Evolutionary conservation across 2,797 vertebrate genomes (phyloP), one percentile per base, ranked within the genome.

Genomic region (Menidia menidia): DNA sequence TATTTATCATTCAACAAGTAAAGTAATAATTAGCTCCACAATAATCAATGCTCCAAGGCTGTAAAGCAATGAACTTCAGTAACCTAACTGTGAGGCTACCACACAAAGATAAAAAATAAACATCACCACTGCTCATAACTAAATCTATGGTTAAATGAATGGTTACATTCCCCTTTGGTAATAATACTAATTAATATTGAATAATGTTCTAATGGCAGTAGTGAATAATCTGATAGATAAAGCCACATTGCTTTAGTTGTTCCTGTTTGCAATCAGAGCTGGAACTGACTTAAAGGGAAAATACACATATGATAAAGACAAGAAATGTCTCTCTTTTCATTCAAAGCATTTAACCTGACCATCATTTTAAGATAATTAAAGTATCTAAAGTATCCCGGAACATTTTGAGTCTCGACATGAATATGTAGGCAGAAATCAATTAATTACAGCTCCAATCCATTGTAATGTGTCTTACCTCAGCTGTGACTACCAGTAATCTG

Each of bases 401-500:
- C 2, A 14, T 42, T 62, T 35, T 32, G 1, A 48, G 47, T 60
- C 18, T 35, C 63, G 44, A 84, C 52, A 60, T 43, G 11, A 19
- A 15, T 59, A 19, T 75, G 30, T 61, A 73, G 8, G 7, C 33
- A 74, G 51, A 68, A 77, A 77, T 71, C 39, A 78, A 60, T 67
- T 31, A 53, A 66, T 66, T 60, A 63, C 54, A 51, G 8, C 31
- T 71, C 5, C 15, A 47, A 60, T 66, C 10, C 42, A 44, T 72
- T 66, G 31, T 32, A 78, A 71, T 4, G 63, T 55, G 60, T 64
- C 88, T 85, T 90, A 93, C 92, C 90, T 89, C 59, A 44, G 55
- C 48, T 42, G 78, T 74, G 81, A 66, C 62, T 4, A 33, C 53
- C 71, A 35, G 69, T 50, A 77, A 68, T 64, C 78, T 50, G 62